phyloP scores from a whole-genome alignment of 2,888 invertebrate genomes.

The Capitulum mitella region DNA sequence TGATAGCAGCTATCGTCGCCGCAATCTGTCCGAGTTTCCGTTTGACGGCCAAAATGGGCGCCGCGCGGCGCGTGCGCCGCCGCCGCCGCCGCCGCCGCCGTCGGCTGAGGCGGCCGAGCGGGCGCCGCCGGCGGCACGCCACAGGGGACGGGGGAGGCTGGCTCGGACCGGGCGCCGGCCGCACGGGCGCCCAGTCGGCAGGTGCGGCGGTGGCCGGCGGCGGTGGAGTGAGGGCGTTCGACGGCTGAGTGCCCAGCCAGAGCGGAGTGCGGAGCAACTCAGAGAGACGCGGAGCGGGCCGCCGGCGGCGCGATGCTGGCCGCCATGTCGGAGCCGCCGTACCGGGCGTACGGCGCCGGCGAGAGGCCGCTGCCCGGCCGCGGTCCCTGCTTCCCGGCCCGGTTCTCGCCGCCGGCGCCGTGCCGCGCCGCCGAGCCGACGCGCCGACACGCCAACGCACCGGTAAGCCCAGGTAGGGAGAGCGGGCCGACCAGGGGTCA shows the following conservation, averaged over 20 bases:
- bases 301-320: not conserved
- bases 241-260: too few species aligned
- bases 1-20: conserved; percentile 3
- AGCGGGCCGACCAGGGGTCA: too few species aligned
- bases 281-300: too few species aligned
- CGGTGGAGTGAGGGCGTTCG: too few species aligned
- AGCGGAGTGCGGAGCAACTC: too few species aligned
- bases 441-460: not conserved
- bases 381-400: not conserved
- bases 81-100: not conserved
- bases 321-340: not conserved
- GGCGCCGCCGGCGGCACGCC: not conserved
- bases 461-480: not conserved
- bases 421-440: not conserved
- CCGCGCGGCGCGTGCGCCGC: not conserved
- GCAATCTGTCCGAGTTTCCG: not conserved
- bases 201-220: too few species aligned
- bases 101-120: not conserved
- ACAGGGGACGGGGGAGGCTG: not conserved
- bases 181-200: too few species aligned
- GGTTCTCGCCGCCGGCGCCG: not conserved
- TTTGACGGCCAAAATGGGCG: not conserved
- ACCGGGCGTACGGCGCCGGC: not conserved
- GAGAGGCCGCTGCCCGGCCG: not conserved
- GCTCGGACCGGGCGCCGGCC: too few species aligned